These are phyloP conservation scores for Apamea anceps DNA, from an alignment of 2,888 invertebrate genomes.

Conservation along the genomic window DNA sequence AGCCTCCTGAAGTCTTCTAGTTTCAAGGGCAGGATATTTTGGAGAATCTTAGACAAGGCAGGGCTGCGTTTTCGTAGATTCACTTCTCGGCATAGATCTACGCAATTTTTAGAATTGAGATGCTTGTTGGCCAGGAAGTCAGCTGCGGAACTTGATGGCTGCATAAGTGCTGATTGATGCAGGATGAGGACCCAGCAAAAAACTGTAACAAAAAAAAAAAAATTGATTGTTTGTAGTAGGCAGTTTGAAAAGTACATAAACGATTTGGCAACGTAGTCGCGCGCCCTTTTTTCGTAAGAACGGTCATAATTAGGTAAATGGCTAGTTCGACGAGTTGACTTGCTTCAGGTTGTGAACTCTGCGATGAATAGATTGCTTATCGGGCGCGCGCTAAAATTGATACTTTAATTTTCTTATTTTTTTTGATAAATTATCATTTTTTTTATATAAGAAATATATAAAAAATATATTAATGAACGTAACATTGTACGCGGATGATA, in stretches of 20 bases:
- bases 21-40: background rate
- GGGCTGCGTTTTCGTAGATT: constrained; percentile 12
- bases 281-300: too few species aligned
- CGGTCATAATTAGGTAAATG: too few species aligned
- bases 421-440: too few species aligned
- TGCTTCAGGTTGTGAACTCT: too few species aligned
- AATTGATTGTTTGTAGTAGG: background rate
- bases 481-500: too few species aligned
- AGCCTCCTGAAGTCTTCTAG: background rate
- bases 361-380: too few species aligned
- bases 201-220: constrained; percentile 29
- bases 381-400: too few species aligned
- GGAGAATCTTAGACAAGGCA: background rate
- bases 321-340: too few species aligned
- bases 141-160: background rate
- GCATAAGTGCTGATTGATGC: background rate
- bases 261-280: too few species aligned
- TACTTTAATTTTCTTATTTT: too few species aligned
- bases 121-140: background rate
- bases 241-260: background rate
- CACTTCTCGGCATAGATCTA: constrained; percentile 3
- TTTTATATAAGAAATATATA: too few species aligned
- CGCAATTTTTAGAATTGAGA: background rate
- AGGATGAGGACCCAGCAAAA: constrained; percentile 26
- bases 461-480: too few species aligned